phyloP scores from a whole-genome alignment of 2,888 invertebrate species.

The Carpatolechia fugitivella region DNA sequence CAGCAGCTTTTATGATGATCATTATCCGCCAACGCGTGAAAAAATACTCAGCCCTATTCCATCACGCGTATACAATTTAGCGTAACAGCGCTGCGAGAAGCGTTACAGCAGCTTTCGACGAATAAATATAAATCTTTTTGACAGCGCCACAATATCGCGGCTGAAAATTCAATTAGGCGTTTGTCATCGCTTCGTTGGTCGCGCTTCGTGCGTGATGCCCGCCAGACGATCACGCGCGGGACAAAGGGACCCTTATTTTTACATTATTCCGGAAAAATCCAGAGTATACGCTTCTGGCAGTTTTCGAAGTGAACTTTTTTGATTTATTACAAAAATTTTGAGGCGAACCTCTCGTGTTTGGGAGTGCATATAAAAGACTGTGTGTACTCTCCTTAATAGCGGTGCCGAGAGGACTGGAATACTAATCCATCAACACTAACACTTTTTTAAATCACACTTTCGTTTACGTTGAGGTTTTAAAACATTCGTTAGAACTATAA shows the following conservation, averaged over 20 bases:
- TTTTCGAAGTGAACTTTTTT: slow-evolving; percentile 33
- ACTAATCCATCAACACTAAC: slow-evolving; percentile 3
- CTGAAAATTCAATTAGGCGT: slow-evolving; percentile 71
- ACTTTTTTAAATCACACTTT: too few relatives aligned
- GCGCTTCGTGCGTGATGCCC: slow-evolving; percentile 55
- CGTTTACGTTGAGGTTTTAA: too few relatives aligned
- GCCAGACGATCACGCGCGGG: slow-evolving; percentile 45
- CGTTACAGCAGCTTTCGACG: slow-evolving; percentile 14
- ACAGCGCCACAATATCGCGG: slow-evolving; percentile 47
- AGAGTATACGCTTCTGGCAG: slow-evolving; percentile 27
- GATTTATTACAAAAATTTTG: slow-evolving; percentile 39
- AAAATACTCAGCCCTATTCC: neutral
- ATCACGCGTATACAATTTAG: slow-evolving; percentile 3
- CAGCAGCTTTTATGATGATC: too few relatives aligned
- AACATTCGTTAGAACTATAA: too few relatives aligned
- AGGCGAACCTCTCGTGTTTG: slow-evolving; percentile 20
- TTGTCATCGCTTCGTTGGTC: slow-evolving; percentile 59
- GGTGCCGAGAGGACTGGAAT: neutral
- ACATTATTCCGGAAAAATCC: slow-evolving; percentile 36
- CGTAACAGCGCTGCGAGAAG: neutral
- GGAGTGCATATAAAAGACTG: slow-evolving; percentile 12
- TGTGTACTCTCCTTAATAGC: slow-evolving; percentile 1
- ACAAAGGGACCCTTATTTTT: slow-evolving; percentile 49
- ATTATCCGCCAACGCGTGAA: neutral
- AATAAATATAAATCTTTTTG: slow-evolving; percentile 51